Evolutionary conservation across 2,113 vertebrate genomes (phyloP).

Genomic region (pig (Sus scrofa)): T2T-Sscrofa CM000812.6:109970501-109971000

Average conservation of each 20-base stretch:
- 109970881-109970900: not conserved
- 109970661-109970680: not conserved
- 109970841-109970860: not conserved
- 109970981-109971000: accelerated
- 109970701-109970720: not conserved
- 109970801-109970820: not conserved
- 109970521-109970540: not conserved
- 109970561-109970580: not conserved
- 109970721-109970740: not conserved
- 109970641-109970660: not conserved
- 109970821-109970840: constrained; percentile 32
- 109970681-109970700: not conserved
- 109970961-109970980: not conserved
- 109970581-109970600: not conserved
- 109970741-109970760: not conserved
- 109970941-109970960: too few species aligned
- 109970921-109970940: not conserved
- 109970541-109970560: not conserved
- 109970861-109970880: not conserved
- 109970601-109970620: not conserved
- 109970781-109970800: not conserved
- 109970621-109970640: not conserved
- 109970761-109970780: not conserved
- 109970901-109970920: not conserved
- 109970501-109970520: not conserved